Percentiles rank a stretch among this genome's conserved stretches.
These are phyloP conservation scores for Limnephilus rhombicus DNA, from an alignment of 2,888 invertebrate species.

Conservation along the genomic window DNA sequence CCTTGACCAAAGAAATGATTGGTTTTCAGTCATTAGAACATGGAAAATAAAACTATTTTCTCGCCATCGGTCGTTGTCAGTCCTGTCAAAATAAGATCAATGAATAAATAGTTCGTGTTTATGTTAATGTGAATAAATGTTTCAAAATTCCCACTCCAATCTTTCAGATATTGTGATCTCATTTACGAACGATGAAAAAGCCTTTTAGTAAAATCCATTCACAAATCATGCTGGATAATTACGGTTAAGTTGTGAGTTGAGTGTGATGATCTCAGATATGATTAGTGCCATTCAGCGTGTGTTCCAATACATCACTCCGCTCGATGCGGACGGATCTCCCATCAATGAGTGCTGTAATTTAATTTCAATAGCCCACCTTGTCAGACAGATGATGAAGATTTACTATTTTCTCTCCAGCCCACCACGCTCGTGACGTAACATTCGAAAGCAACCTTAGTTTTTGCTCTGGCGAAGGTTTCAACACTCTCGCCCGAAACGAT, in stretches of 20 bases:
- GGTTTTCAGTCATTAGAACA: neutral
- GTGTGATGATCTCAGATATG: constrained; percentile 35
- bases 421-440: constrained; percentile 52
- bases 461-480: constrained; percentile 43
- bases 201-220: constrained; percentile 46
- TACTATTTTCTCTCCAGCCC: constrained; percentile 44
- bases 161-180: constrained; percentile 35
- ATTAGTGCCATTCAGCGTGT: constrained; percentile 47
- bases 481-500: constrained; percentile 43
- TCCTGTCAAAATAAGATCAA: neutral
- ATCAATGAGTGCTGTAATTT: constrained; percentile 43
- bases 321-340: constrained; percentile 30
- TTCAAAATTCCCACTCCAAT: constrained; percentile 11
- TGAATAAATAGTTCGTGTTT: constrained; percentile 25
- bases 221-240: constrained; percentile 27
- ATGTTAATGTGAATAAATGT: constrained; percentile 39
- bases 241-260: constrained; percentile 8
- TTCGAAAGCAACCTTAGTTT: constrained; percentile 56
- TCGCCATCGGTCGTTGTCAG: neutral
- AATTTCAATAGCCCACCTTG: constrained; percentile 58
- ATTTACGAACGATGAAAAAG: constrained; percentile 17
- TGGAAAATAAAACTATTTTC: neutral
- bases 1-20: neutral
- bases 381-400: constrained; percentile 61
- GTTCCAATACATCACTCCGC: constrained; percentile 39